Evolutionary conservation across 2,113 vertebrate species (phyloP), one percentile per base, ranked within the genome.

Genomic region (Orcinus orca): DNA sequence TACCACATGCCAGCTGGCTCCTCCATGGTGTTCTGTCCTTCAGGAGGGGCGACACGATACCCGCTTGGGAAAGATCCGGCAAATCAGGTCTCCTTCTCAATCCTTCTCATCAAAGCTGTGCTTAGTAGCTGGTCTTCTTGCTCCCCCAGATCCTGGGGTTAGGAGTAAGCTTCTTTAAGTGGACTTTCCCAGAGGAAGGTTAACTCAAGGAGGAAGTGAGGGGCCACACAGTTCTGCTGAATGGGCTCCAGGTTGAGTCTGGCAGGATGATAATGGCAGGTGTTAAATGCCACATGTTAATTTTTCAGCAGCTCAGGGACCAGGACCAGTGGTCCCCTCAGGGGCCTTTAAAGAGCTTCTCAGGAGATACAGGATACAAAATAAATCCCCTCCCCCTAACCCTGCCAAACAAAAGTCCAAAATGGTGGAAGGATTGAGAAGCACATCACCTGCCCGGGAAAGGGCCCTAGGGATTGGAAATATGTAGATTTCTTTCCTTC

Each of bases 221-320:
- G 84, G 62, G 41, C 50, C 85, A 55, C 20, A 29, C 7, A 4
- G 2, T 71, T 62, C 53, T 81, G 79, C 26, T 65, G 60, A 25
- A 21, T 68, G 18, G 4, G 23, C 70, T 83, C 8, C 74, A 90
- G 73, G 87, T 1, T 8, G 90, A 96, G 17, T 47, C 18, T 44
- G 18, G 58, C 31, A 80, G 58, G 74, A 74, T 26, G 67, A 79
- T 41, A 62, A 97, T 83, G 67, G 31, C 1, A 94, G 53, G 15
- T 97, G 29, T 50, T 93, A 77, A 85, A 95, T 18, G 36, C 58
- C 90, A 86, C 55, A 44, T 44, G 60, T 81, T 25, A 71, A 1
- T 88, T 44, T 97, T 95, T 96, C 67, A 96, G 74, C 0, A 5
- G 53, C 47, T 93, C 36, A 90, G 65, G 87, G 29, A 70, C 47